These are phyloP conservation scores for Ammospiza caudacuta DNA, from an alignment of 2,113 vertebrate species.

Conservation along the genomic window DNA sequence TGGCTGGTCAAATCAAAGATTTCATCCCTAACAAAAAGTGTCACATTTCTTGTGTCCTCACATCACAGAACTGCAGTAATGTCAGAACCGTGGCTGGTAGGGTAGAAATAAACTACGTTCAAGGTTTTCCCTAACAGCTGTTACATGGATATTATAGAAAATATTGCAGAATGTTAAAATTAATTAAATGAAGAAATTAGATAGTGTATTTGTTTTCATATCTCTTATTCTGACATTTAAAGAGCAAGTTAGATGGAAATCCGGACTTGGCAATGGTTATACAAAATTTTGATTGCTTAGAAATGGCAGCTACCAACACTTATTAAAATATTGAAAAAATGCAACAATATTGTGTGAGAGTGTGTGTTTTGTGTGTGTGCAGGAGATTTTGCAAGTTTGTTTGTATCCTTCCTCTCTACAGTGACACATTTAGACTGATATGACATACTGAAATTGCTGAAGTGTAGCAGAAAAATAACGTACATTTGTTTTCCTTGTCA, in stretches of 20 bases:
- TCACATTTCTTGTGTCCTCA: background rate
- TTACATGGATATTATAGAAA: background rate
- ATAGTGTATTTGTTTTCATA: background rate
- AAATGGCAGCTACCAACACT: background rate
- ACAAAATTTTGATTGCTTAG: background rate
- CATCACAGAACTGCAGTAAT: background rate
- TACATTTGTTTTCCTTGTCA: constrained; percentile 56
- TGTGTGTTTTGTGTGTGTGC: background rate
- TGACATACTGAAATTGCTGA: constrained; percentile 60
- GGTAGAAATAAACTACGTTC: background rate
- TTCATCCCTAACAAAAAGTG: background rate
- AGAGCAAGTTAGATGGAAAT: background rate
- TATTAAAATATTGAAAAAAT: background rate
- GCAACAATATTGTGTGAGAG: background rate
- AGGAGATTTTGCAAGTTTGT: background rate
- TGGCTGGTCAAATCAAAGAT: background rate
- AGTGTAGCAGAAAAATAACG: constrained; percentile 53
- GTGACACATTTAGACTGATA: constrained; percentile 50
- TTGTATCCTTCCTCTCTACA: constrained; percentile 42
- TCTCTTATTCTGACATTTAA: background rate
- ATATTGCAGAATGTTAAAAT: background rate
- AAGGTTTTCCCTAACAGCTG: background rate
- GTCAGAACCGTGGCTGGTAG: background rate
- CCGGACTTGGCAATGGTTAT: background rate
- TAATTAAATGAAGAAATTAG: background rate